A percentile compares a stretch with the other conserved stretches of the same genome.
Evolutionary conservation across 2,113 vertebrate species (phyloP).

Genomic region (Rostratula benghalensis): DNA sequence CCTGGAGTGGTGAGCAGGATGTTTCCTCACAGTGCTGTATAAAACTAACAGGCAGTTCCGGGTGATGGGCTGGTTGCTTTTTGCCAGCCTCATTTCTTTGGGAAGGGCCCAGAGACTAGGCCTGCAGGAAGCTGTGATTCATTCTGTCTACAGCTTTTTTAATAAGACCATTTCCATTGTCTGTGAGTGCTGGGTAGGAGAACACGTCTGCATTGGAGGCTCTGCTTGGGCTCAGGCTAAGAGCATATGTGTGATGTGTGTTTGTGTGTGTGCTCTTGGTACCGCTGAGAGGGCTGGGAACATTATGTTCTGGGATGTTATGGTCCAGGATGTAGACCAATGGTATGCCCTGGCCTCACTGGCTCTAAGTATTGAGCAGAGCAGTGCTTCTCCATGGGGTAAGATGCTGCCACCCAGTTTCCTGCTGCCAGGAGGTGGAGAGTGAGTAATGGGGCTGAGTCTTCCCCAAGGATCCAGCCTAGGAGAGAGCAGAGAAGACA

Average conservation of each 20-base stretch:
- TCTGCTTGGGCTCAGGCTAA: not conserved
- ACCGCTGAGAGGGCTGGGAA: not conserved
- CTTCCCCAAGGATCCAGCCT: not conserved
- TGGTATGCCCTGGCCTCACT: accelerated
- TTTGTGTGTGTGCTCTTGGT: not conserved
- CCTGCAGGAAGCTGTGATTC: not conserved
- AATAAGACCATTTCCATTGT: conserved; percentile 3
- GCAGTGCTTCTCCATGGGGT: not conserved
- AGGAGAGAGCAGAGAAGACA: not conserved
- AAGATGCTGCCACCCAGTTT: not conserved
- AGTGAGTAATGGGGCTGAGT: not conserved
- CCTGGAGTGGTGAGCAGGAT: not conserved
- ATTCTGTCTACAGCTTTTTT: conserved; percentile 16
- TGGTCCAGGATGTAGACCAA: not conserved
- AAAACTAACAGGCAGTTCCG: not conserved
- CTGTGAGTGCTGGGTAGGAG: not conserved
- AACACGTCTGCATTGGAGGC: not conserved
- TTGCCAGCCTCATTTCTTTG: not conserved
- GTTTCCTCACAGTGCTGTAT: not conserved
- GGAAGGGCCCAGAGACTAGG: not conserved
- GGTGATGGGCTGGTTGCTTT: not conserved
- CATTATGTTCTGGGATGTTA: accelerated
- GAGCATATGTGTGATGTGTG: not conserved
- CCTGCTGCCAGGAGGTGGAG: not conserved
- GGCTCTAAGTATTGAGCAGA: not conserved